Evolutionary conservation across 2,888 invertebrate genomes (phyloP), one percentile per base, ranked within the genome.

Genomic region (Hydroisotoma schaefferi): DNA sequence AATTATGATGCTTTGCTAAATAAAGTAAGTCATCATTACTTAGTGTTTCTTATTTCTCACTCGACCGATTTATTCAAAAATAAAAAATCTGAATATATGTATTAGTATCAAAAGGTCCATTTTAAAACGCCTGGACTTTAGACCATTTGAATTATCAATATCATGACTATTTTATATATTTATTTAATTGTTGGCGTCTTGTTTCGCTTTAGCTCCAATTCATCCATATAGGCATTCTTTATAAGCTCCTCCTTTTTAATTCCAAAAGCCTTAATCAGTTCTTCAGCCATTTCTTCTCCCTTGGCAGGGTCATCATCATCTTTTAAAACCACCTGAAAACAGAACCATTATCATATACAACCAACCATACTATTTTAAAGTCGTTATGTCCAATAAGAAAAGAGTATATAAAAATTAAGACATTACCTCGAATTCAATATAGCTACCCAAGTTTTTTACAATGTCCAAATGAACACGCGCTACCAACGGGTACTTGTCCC

Each of bases 381-480:
- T 15, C 33, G 6, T 33, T 33, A 10, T 6, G 8, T 33, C 33
- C 6, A 15, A 33, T 33, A 33, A 10, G 33, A 10, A 33, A 10
- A 33, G 15, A 33, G 33, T 33, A 40, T n/a, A n/a, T n/a, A n/a
- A n/a, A 40, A 18, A 15, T 40, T 40, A 5, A 15, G 22, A 22
- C 6, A 22, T 66, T 67, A 90, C 91, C 81, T 94, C 93, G 46
- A 94, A 77, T 76, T 94, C 93, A 82, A 92, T 84, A 75, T 86
- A 93, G 74, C 85, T 75, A 1, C 93, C 94, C 1, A 94, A 80
- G 10, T 79, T 82, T 70, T 87, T 80, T 0, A 98, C 95, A 55
- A 82, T 78, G 77, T 98, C 97, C 69, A 94, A 80, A 76, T 97
- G 97, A 26, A 98, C 82, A 63, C 95, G 80, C 12, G 57, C 58